These are phyloP conservation scores for Plodia interpunctella DNA, from an alignment of 1,140 invertebrate genomes.

Conservation along the genomic window DNA sequence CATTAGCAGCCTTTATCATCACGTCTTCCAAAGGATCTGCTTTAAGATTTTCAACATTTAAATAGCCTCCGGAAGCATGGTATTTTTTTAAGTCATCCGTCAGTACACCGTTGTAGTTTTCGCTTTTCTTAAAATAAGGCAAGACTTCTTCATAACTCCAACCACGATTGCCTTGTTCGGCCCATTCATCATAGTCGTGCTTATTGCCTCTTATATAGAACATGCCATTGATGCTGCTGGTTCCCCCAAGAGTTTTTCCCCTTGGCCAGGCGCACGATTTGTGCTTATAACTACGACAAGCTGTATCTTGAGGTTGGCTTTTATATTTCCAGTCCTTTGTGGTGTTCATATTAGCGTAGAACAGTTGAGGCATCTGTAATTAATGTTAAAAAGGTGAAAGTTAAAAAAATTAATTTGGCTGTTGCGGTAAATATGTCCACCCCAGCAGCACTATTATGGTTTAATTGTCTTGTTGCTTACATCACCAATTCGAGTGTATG, in stretches of 20 bases:
- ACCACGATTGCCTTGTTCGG: conserved; percentile 47
- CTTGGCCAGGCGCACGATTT: conserved; percentile 74
- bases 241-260: conserved; percentile 80
- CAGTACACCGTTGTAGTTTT: conserved; percentile 80
- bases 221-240: conserved; percentile 82
- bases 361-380: conserved; percentile 16
- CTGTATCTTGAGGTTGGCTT: conserved; percentile 69
- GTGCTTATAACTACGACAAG: conserved; percentile 48
- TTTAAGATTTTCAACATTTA: conserved; percentile 85
- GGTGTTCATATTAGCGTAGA: conserved; percentile 26
- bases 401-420: no score
- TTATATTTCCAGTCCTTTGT: conserved; percentile 77
- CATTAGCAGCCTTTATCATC: conserved; percentile 82
- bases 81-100: conserved; percentile 64
- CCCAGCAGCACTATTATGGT: no score
- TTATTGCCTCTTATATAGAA: conserved; percentile 81
- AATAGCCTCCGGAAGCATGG: conserved; percentile 84
- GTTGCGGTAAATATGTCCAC: no score
- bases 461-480: no score
- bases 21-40: conserved; percentile 83
- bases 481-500: no score
- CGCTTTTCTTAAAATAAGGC: conserved; percentile 70
- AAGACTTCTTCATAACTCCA: conserved; percentile 72
- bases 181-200: conserved; percentile 84
- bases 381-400: not conserved